Evolutionary conservation across 2,113 vertebrate species (phyloP), one percentile per base, ranked within the genome.

Genomic region (Nansenia antarctica): DNA sequence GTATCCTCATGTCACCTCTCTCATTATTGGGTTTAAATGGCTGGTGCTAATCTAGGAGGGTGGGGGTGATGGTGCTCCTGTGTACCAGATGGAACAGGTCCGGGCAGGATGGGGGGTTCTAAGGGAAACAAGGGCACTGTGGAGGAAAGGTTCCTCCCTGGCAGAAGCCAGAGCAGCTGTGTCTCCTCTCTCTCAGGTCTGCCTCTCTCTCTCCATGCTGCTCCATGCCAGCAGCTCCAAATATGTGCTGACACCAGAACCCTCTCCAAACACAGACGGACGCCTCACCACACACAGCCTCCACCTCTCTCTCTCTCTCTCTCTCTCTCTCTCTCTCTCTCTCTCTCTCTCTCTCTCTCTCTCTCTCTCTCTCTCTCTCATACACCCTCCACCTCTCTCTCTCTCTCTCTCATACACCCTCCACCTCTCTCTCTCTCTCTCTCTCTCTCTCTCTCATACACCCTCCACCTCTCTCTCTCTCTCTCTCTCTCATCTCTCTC

Each of bases 211-310:
- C 2, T 15, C 45, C 45, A 22, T n/a, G n/a, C n/a, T n/a, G n/a
- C n/a, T n/a, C n/a, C n/a, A n/a, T n/a, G n/a, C n/a, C 4, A 49
- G 18, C 54, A 29, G 24, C 54, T 57, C 54, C 27, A 57, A 27
- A 14, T 57, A 57, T 49, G 27, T 49, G 42, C 62, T n/a, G 62
- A 49, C 62, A 64, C 27, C 29, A 49, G 59, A 61, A n/a, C 31
- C 27, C 26, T 26, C 62, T 30, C 26, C 15, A 9, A 20, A n/a
- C 18, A 31, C 57, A 49, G 39, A 9, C 34, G 9, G n/a, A 22
- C 14, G 42, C 24, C 42, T 49, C 26, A 22, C n/a, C n/a, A 6
- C 63, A 22, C 9, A n/a, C 6, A 5, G 14, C 18, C 24, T 37
- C 8, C 5, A 9, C 1, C 27, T 49, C 5, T 20, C 7, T 31